Percentiles rank a stretch among this genome's conserved stretches.
phyloP scores from a whole-genome alignment of 2,888 invertebrate genomes.

The Drosophila ustulata region DNA sequence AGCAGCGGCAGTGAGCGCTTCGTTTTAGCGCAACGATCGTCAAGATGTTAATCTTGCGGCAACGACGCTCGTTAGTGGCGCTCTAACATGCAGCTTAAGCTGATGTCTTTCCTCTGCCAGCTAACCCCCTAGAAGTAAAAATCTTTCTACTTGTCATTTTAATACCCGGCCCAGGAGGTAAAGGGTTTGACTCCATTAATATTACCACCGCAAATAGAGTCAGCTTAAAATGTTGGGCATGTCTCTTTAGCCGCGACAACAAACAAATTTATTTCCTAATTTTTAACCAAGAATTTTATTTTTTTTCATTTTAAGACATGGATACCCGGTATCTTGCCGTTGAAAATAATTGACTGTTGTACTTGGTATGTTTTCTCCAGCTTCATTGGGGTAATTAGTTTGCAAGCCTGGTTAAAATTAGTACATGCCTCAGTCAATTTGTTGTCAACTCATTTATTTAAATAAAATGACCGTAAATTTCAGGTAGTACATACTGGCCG shows the following conservation, averaged over 20 bases:
- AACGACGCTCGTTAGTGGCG: constrained; percentile 47
- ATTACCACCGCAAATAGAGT: no score
- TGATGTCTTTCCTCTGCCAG: constrained; percentile 2
- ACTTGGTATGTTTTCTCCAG: background rate
- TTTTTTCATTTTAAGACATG: no score
- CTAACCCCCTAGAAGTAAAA: background rate
- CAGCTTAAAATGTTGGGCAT: no score
- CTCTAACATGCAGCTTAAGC: constrained; percentile 40
- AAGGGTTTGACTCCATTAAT: no score
- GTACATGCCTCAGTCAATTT: constrained; percentile 45
- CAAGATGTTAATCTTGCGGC: constrained; percentile 57
- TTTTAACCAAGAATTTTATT: no score
- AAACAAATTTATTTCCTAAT: no score
- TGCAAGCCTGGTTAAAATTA: constrained; percentile 48
- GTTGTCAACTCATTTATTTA: constrained; percentile 41
- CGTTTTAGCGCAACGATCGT: constrained; percentile 49
- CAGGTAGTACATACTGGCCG: background rate
- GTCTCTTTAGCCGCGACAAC: no score
- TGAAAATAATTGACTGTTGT: background rate
- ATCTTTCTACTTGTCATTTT: background rate
- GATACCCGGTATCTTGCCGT: background rate
- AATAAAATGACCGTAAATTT: constrained; percentile 30
- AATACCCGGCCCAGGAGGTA: background rate
- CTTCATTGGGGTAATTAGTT: constrained; percentile 37
- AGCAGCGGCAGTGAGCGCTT: background rate